phyloP scores from a whole-genome alignment of 2,888 invertebrate genomes.

The Tanaodytes sp. region DNA sequence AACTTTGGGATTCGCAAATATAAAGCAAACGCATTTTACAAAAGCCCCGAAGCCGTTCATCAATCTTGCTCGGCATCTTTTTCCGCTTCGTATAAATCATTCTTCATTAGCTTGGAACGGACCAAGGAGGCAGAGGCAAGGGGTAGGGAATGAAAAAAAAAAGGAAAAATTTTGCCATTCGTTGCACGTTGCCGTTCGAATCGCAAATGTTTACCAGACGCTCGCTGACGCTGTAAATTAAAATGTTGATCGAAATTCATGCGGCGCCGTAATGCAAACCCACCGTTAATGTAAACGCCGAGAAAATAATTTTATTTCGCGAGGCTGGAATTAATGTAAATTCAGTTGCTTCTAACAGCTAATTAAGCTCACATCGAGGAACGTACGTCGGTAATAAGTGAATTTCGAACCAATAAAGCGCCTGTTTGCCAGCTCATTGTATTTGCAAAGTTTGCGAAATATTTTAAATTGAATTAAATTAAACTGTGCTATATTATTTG shows the following conservation, averaged over 20 bases:
- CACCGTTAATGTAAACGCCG: conserved; percentile 18
- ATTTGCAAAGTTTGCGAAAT: conserved; percentile 37
- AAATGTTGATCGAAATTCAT: conserved; percentile 37
- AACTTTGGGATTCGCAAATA: conserved; percentile 39
- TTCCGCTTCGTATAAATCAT: conserved; percentile 47
- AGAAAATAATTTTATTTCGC: conserved; percentile 47
- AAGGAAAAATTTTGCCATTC: conserved; percentile 40
- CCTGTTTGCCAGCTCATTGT: conserved; percentile 44
- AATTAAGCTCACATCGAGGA: conserved; percentile 48
- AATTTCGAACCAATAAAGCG: conserved; percentile 51
- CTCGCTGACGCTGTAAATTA: conserved; percentile 37
- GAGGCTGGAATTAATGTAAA: conserved; percentile 43
- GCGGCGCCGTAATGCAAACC: conserved; percentile 16
- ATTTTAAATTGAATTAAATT: conserved; percentile 38
- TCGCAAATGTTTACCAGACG: conserved; percentile 28
- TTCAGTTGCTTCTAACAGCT: conserved; percentile 47
- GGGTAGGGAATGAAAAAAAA: too few relatives aligned
- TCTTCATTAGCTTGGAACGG: conserved; percentile 25
- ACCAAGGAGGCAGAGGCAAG: conserved; percentile 3
- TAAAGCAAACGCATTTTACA: conserved; percentile 46
- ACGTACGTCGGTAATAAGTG: conserved; percentile 46
- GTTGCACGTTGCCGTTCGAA: conserved; percentile 34
- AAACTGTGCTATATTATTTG: conserved; percentile 32
- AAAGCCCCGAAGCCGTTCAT: conserved; percentile 36
- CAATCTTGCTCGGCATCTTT: conserved; percentile 43